Base-by-base conservation (phyloP, 2,888 invertebrate species). In the Podotricha telesiphe region DNA sequence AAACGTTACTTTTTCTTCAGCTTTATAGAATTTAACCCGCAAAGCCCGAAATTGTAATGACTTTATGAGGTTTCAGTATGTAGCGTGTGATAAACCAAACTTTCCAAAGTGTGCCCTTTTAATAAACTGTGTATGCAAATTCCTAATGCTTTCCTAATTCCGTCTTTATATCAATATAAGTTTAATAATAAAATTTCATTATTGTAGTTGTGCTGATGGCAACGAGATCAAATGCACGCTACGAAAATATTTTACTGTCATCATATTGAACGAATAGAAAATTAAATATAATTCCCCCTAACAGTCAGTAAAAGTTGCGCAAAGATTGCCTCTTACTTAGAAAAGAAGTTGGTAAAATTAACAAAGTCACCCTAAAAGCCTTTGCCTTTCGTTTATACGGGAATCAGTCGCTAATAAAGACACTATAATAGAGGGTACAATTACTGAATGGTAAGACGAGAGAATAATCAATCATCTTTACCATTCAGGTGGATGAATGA, bases 401-500 rank as follows among this genome's bases (percentile, higher is more conserved):
- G 19, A n/a, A n/a, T n/a, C n/a, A 20, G 11, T 8, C 58, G 22
- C 13, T 45, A 65, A 65, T 58, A 56, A 48, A 58, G 55, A 47
- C 19, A 37, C 19, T 20, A 65, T 40, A 50, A 58, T 40, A 37
- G 56, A 50, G 34, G 15, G 17, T 48, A 58, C 50, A 58, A 58
- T 65, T 65, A 58, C 40, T 37, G 20, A 58, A 58, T 56, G 40
- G 58, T 22, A 20, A 22, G 56, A 56, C 48, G 48, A 56, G 56
- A 19, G 56, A n/a, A 40, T 37, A 58, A 65, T 65, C 65, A 56
- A 58, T 65, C 65, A 65, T 65, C 48, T 37, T 58, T 58, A 65
- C 55, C 19, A 65, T 48, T 65, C 56, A 58, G 48, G 65, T 56
- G 37, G 34, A 56, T 58, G 22, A 65, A 56, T 48, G 45, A 65